Percentiles rank a stretch among this genome's conserved stretches.
Conservation (phyloP, 1,140 invertebrate species). For the Cyrtorhinus lividipennis region DNA sequence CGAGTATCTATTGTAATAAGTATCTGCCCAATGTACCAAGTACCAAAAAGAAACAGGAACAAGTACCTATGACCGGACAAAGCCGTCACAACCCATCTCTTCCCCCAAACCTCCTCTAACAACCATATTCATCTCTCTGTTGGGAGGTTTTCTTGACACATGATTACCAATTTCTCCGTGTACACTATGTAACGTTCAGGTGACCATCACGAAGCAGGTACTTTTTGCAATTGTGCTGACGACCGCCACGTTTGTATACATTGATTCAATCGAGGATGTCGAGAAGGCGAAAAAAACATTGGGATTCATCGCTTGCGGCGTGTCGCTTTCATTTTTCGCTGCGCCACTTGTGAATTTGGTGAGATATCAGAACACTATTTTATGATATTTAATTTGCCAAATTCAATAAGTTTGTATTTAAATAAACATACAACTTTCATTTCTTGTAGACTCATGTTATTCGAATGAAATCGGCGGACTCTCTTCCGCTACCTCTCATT, state of each 20-base stretch:
- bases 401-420: conserved; percentile 13
- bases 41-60: no score
- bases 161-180: neutral
- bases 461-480: conserved; percentile 54
- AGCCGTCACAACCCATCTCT: no score
- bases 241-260: conserved; percentile 3
- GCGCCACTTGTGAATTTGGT: conserved; percentile 59
- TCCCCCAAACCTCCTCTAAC: no score
- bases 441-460: conserved; percentile 48
- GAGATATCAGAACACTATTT: conserved; percentile 26
- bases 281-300: conserved; percentile 24
- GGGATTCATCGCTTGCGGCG: conserved; percentile 50
- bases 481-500: conserved; percentile 67
- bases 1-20: no score
- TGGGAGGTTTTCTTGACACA: no score
- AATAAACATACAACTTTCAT: neutral
- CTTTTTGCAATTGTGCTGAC: conserved; percentile 7
- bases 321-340: conserved; percentile 62
- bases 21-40: no score
- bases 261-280: conserved; percentile 18
- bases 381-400: neutral
- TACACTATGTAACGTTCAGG: no score
- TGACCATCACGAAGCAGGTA: neutral
- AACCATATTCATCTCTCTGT: no score
- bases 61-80: no score